Base-by-base conservation (phyloP, 2,113 vertebrate genomes). In the Hyla sarda region DNA sequence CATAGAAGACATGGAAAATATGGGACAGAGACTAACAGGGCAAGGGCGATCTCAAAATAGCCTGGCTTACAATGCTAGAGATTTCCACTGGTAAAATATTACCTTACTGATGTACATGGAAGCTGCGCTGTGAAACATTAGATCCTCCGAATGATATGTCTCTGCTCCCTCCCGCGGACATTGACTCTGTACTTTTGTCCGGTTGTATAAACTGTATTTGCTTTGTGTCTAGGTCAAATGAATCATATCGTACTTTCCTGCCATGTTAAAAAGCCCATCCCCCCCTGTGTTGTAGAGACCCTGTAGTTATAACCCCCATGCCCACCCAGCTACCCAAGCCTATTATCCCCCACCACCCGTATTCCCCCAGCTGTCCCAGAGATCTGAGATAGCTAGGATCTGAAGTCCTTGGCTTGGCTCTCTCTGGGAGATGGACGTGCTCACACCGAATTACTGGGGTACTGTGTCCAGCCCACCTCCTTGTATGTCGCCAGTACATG, bases 381-480 rank as follows among this genome's bases (percentile, higher is more conserved):
- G 74, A 54, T 54, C 83, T 71, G 83, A 79, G 75, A 78, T 34
- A 85, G 83, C 56, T 65, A 85, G 83, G 60, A 65, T 52, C 60
- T 71, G 84, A 54, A 86, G 84, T 86, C 76, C 75, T 80, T 86
- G 76, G 75, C 75, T 79, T 23, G 76, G 84, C 60, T 34, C 23
- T 86, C 75, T 72, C 56, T 86, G 58, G 75, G 14, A 62, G 75
- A 80, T 79, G 32, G 45, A 34, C 16, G 23, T 34, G 69, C 92
- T 98, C 95, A 98, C 95, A 96, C 96, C 11, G 96, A 95, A 45
- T 96, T 94, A 87, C 94, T 97, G 93, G 97, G 97, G 89, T 98
- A 96, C 94, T 97, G 97, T 72, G 95, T 95, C 97, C 97, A 99
- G 94, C 97, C 97, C 92, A 95, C 97, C 89, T 99, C 98, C 86